phyloP scores from a whole-genome alignment of 2,113 vertebrate genomes.

The Callithrix jacchus region DNA sequence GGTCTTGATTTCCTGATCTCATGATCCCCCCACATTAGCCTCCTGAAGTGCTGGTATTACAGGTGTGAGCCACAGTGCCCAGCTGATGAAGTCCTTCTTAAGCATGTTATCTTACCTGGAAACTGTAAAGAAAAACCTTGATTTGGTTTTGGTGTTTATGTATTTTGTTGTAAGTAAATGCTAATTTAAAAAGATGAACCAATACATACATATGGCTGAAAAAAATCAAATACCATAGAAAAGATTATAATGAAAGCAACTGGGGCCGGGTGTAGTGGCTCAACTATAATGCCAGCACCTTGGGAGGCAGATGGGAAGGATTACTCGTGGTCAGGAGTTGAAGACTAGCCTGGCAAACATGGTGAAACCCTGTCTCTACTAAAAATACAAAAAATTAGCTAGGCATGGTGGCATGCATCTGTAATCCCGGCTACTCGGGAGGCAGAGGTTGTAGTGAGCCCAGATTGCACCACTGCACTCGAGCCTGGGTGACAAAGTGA shows the following conservation, averaged over 20 bases:
- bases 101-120: not conserved
- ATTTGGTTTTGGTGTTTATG: not conserved
- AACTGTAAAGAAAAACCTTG: not conserved
- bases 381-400: not conserved
- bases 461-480: not conserved
- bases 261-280: no score
- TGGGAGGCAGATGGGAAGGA: no score
- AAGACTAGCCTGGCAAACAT: not conserved
- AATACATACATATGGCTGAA: not conserved
- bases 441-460: no score
- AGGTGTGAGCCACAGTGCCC: no score
- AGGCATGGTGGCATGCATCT: not conserved
- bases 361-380: not conserved
- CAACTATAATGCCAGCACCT: no score
- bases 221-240: not conserved
- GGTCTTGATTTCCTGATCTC: no score
- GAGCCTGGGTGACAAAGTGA: not conserved
- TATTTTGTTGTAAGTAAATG: not conserved
- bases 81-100: not conserved
- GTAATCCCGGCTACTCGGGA: not conserved
- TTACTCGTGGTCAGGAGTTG: not conserved
- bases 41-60: no score
- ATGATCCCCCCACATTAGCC: no score
- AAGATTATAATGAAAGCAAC: not conserved
- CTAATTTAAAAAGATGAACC: not conserved